Evolutionary conservation across 2,888 invertebrate species (phyloP).

Genomic region (Ectemnius continuus): DNA sequence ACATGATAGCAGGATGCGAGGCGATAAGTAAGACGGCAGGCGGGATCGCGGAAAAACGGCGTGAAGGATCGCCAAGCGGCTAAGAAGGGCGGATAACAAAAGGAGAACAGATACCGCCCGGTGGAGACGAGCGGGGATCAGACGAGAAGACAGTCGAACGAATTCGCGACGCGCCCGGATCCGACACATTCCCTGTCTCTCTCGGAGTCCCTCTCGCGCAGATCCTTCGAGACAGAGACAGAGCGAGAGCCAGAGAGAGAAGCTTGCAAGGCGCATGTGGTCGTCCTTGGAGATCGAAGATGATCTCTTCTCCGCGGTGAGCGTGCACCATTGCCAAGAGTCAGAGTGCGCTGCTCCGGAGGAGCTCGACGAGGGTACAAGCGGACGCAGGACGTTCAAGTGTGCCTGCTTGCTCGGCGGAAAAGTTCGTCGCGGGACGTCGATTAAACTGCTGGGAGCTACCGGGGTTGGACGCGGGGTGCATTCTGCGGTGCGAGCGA

Average conservation of each 20-base stretch:
- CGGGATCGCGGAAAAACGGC: conserved; percentile 2
- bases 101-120: conserved; percentile 47
- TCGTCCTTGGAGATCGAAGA: conserved; percentile 62
- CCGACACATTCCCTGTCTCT: neutral
- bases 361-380: no score
- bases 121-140: neutral
- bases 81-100: conserved; percentile 16
- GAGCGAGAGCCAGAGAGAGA: conserved; percentile 5
- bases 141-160: conserved; percentile 60
- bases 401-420: conserved; percentile 15
- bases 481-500: conserved; percentile 49
- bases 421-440: conserved; percentile 57
- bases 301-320: conserved; percentile 49
- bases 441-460: conserved; percentile 63
- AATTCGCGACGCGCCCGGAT: conserved; percentile 48
- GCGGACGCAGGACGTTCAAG: no score
- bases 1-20: neutral
- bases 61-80: conserved; percentile 27
- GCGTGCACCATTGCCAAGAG: neutral
- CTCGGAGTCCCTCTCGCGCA: neutral
- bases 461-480: conserved; percentile 50
- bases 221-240: conserved; percentile 44
- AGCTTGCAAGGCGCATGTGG: conserved; percentile 55
- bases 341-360: conserved; percentile 7
- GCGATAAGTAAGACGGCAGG: neutral